A percentile compares a stretch with the other conserved stretches of the same genome.
phyloP scores from a whole-genome alignment of 2,113 vertebrate species.

The Ammodramus savannarum region DNA sequence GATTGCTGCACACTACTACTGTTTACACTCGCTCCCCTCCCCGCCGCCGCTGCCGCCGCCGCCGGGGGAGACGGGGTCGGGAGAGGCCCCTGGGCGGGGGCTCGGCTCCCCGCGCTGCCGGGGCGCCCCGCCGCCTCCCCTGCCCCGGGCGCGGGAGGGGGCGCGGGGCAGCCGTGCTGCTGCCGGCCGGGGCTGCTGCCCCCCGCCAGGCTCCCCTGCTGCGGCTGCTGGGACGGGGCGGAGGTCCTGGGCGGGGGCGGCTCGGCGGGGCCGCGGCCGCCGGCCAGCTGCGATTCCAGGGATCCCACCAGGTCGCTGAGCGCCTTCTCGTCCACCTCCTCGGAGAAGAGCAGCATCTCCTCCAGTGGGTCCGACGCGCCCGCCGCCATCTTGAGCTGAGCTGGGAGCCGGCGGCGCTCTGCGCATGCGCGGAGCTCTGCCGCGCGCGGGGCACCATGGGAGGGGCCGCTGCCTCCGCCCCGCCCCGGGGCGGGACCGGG shows the following conservation, averaged over 20 bases:
- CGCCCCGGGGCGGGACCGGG: neutral
- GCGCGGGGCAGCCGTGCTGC: too few species aligned
- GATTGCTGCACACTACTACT: too few species aligned
- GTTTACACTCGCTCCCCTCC: too few species aligned
- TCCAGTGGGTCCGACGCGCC: conserved; percentile 85
- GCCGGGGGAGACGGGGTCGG: too few species aligned
- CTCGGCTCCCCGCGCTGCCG: too few species aligned
- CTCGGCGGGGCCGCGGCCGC: conserved; percentile 51
- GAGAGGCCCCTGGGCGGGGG: too few species aligned
- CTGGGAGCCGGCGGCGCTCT: conserved; percentile 72
- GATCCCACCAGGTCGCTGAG: conserved; percentile 86
- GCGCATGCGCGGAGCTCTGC: conserved; percentile 72
- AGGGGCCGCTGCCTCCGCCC: neutral
- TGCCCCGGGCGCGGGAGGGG: too few species aligned
- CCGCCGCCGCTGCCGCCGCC: too few species aligned
- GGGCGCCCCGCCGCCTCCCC: too few species aligned
- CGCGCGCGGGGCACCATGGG: conserved; percentile 78
- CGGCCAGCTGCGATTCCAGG: conserved; percentile 82
- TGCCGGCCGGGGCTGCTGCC: too few species aligned
- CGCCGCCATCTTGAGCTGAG: conserved; percentile 82
- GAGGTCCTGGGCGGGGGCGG: neutral
- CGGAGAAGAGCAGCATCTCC: conserved; percentile 86
- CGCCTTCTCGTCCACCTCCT: conserved; percentile 86
- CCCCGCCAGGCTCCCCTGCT: too few species aligned
- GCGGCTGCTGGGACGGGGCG: too few species aligned